Evolutionary conservation across 2,113 vertebrate species (phyloP).

Genomic region (Cyprinodon brontotheroides): DNA sequence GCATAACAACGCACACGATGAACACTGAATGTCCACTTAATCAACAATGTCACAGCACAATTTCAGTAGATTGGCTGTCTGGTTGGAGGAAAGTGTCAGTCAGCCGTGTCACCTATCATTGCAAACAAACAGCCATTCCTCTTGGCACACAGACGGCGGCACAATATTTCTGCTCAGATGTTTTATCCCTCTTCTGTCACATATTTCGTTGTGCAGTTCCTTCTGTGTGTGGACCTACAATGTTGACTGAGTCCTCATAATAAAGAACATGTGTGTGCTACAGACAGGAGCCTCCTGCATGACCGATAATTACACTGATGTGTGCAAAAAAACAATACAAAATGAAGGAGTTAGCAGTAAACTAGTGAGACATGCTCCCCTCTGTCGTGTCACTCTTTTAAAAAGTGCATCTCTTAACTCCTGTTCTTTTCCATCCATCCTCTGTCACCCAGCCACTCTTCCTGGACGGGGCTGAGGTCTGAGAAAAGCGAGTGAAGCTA

Average conservation of each 20-base stretch:
- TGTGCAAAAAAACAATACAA: not conserved
- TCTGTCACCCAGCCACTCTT: conserved; percentile 53
- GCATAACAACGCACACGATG: conserved; percentile 15
- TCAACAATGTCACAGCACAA: conserved; percentile 62
- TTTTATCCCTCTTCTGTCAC: conserved; percentile 50
- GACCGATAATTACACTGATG: conserved; percentile 29
- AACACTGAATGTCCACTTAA: conserved; percentile 51
- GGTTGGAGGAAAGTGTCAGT: conserved; percentile 67
- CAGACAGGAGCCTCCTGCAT: conserved; percentile 60
- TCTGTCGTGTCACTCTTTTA: conserved; percentile 4
- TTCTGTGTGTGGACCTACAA: conserved; percentile 44
- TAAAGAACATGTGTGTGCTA: conserved; percentile 71
- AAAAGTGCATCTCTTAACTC: conserved; percentile 2
- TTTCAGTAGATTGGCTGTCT: conserved; percentile 54
- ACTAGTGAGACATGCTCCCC: not conserved
- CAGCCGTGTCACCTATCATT: conserved; percentile 66
- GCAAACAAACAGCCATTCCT: conserved; percentile 57
- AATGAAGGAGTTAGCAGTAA: not conserved
- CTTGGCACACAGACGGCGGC: conserved; percentile 35
- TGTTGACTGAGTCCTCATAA: conserved; percentile 76
- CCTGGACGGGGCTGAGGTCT: conserved; percentile 53
- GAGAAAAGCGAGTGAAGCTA: conserved; percentile 52
- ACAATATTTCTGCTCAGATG: conserved; percentile 28
- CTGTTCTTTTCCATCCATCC: conserved; percentile 10
- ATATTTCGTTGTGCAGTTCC: conserved; percentile 17